These are phyloP conservation scores for Gallinago jamesoni DNA, from an alignment of 2,113 vertebrate genomes.

Conservation along the genomic window DNA sequence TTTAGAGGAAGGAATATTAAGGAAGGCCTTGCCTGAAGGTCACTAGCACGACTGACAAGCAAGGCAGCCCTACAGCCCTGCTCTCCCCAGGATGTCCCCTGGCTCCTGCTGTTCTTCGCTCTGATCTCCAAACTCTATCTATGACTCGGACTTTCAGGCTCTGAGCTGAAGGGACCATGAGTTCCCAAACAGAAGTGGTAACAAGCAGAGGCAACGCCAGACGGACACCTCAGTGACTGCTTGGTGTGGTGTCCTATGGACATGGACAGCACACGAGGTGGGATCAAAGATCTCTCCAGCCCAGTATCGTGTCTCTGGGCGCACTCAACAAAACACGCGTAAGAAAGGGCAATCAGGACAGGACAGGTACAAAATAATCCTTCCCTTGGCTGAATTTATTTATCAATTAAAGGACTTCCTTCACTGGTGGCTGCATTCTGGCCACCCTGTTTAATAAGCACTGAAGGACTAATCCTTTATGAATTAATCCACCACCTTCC, in stretches of 20 bases:
- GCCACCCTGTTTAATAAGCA: not conserved
- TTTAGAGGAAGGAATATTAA: not conserved
- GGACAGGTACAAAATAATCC: not conserved
- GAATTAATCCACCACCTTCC: not conserved
- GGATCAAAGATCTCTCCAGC: not conserved
- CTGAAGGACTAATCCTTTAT: not conserved
- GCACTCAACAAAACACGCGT: not conserved
- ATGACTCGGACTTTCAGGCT: not conserved
- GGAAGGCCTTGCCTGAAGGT: not conserved
- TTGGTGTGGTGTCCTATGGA: not conserved
- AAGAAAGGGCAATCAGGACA: not conserved
- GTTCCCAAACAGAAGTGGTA: not conserved
- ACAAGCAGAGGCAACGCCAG: not conserved
- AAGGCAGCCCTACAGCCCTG: not conserved
- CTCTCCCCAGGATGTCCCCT: not conserved
- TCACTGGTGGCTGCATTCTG: not conserved
- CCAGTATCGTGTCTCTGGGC: not conserved
- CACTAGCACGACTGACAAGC: not conserved
- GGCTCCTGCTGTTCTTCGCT: not conserved
- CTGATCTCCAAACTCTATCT: not conserved
- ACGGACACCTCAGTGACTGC: not conserved
- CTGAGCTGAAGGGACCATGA: not conserved
- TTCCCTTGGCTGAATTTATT: not conserved
- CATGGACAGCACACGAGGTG: rapidly evolving
- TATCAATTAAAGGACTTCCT: not conserved